Percentiles rank a stretch among this genome's conserved stretches.
Evolutionary conservation across 2,888 invertebrate species (phyloP).

Genomic region (Carabus problematicus): DNA sequence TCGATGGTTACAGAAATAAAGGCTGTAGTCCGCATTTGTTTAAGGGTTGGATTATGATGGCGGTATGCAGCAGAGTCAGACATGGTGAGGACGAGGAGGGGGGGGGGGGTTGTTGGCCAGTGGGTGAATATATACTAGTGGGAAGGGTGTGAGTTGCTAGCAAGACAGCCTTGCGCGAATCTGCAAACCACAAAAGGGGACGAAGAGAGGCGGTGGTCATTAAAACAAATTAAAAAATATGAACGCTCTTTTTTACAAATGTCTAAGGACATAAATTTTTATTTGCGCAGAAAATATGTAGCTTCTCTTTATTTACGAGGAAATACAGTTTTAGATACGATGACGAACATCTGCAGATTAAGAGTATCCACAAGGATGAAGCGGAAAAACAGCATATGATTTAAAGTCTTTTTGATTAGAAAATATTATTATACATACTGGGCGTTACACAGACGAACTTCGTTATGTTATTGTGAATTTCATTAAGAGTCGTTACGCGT

Average conservation of each 20-base stretch:
- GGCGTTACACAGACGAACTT: too few species aligned
- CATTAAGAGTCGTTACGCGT: too few species aligned
- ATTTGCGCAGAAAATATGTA: constrained; percentile 38
- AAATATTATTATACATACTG: too few species aligned
- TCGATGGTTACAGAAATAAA: constrained; percentile 34
- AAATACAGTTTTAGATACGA: too few species aligned
- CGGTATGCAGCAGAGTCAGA: not conserved
- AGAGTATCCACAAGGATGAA: too few species aligned
- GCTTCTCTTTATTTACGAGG: constrained; percentile 34
- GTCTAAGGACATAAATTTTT: constrained; percentile 39
- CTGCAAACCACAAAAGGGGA: not conserved
- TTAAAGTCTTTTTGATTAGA: too few species aligned
- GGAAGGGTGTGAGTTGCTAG: not conserved
- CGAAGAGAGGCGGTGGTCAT: constrained; percentile 21
- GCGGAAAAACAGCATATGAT: too few species aligned
- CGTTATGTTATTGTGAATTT: too few species aligned
- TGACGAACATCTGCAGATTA: too few species aligned
- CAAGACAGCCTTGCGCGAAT: not conserved
- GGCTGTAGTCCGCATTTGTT: too few species aligned
- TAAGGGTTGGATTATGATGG: too few species aligned
- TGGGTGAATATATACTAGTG: not conserved
- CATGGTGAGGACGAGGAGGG: not conserved
- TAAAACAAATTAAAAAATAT: constrained; percentile 42
- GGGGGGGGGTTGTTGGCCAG: not conserved
- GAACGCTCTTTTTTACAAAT: constrained; percentile 40